These are phyloP conservation scores for Lasioglossum villosulum DNA, from an alignment of 2,888 invertebrate species.

Conservation along the genomic window DNA sequence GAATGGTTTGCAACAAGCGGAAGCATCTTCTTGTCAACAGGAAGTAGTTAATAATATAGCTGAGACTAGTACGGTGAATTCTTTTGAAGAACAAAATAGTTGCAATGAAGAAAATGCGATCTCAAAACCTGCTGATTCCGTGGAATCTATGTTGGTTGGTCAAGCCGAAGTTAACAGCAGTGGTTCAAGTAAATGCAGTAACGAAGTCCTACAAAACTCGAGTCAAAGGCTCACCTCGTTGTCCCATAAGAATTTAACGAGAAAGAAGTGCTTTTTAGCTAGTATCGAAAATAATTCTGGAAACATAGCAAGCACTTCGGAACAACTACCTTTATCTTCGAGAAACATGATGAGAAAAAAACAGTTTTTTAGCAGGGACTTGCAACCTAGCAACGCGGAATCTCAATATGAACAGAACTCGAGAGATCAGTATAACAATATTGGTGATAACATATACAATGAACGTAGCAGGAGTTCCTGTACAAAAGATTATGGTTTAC, in stretches of 20 bases:
- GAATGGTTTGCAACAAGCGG: conserved; percentile 50
- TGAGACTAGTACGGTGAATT: conserved; percentile 34
- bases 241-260: conserved; percentile 67
- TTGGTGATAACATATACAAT: conserved; percentile 30
- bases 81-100: conserved; percentile 15
- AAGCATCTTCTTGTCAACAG: conserved; percentile 15
- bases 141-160: neutral
- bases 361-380: conserved; percentile 56
- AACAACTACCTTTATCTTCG: conserved; percentile 51
- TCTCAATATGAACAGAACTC: conserved; percentile 20
- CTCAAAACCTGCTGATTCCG: conserved; percentile 16
- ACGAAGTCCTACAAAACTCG: conserved; percentile 41
- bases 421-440: conserved; percentile 53
- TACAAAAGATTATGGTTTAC: conserved; percentile 26
- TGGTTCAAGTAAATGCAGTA: conserved; percentile 24
- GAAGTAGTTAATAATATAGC: conserved; percentile 42
- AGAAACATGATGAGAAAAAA: conserved; percentile 64
- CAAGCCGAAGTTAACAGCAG: conserved; percentile 32
- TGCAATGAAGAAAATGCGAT: conserved; percentile 28
- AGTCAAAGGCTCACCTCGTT: conserved; percentile 49
- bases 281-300: conserved; percentile 43
- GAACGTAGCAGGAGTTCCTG: conserved; percentile 36
- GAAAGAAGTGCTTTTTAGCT: conserved; percentile 69
- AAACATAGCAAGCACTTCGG: conserved; percentile 31
- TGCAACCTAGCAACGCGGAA: conserved; percentile 46